These are phyloP conservation scores for Schizaphis graminum DNA, from an alignment of 2,888 invertebrate genomes.

Conservation along the genomic window DNA sequence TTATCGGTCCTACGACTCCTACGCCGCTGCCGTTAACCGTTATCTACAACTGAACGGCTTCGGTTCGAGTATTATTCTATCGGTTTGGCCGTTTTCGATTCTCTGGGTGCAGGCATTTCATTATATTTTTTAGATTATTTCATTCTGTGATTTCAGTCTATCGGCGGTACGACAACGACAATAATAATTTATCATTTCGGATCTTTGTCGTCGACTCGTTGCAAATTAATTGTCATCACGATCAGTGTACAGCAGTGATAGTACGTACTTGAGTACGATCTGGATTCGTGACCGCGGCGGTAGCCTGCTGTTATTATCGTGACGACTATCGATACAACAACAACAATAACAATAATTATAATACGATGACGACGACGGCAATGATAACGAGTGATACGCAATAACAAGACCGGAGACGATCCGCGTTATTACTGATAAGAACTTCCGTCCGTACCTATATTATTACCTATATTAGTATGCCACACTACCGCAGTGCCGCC, in stretches of 20 bases:
- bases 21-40: background rate
- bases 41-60: background rate
- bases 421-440: background rate
- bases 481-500: background rate
- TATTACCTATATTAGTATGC: too few species aligned
- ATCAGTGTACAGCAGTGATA: background rate
- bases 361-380: background rate
- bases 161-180: background rate
- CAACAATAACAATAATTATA: too few species aligned
- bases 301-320: background rate
- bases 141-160: background rate
- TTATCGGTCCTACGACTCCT: background rate
- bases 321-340: background rate
- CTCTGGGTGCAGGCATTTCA: background rate
- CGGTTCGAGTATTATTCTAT: background rate
- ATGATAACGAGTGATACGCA: slow-evolving; percentile 8
- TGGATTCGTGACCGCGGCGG: background rate
- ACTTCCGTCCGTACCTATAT: background rate
- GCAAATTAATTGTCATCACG: background rate
- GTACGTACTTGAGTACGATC: background rate
- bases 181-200: background rate
- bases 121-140: too few species aligned
- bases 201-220: background rate
- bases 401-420: background rate
- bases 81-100: background rate